Evolutionary conservation across 2,113 vertebrate species (phyloP), one percentile per base, ranked within the genome.

Genomic region (Ictalurus furcatus): DNA sequence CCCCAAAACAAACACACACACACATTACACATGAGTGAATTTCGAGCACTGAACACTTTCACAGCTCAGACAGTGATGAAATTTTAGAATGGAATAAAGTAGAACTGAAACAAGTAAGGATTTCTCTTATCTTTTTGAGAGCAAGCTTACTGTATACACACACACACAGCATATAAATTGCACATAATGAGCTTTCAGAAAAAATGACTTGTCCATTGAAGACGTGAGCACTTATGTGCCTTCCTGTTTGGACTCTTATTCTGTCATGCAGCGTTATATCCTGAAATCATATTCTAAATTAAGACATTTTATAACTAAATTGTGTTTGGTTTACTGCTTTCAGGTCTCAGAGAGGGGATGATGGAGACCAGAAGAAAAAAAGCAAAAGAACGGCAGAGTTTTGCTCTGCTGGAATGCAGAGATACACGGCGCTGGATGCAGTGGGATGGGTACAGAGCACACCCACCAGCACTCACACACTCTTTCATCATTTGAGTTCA

Each of bases 381-480:
- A 52, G 48, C 87, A 92, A 92, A 56, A 85, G 87, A 56, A 95
- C 93, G 0, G 95, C 93, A 89, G 93, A 94, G 67, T 96, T 92
- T 83, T 93, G 85, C 76, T 92, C 89, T 69, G 5, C 93, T 4
- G 91, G 93, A 71, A 90, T 96, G 86, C 95, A 93, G 0, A 95
- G 56, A 58, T 96, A 96, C 93, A 94, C 93, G 0, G 94, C 95
- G 9, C 91, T 97, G 86, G 96, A 97, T 91, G 96, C 96, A 17
- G 90, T 97, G 80, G 95, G 96, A 92, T 96, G 94, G 96, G 96
- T 97, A 91, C 52, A 94, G 16, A 44, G 12, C 14, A 59, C 21
- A 48, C 63, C 65, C 3, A 65, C 30, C 17, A 44, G 59, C 74
- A 59, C 67, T 67, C 19, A 4, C 17, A 48, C 67, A 80, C 14